Evolutionary conservation across 2,888 invertebrate genomes (phyloP), one percentile per base, ranked within the genome.

Genomic region (Euzetes globulus): DNA sequence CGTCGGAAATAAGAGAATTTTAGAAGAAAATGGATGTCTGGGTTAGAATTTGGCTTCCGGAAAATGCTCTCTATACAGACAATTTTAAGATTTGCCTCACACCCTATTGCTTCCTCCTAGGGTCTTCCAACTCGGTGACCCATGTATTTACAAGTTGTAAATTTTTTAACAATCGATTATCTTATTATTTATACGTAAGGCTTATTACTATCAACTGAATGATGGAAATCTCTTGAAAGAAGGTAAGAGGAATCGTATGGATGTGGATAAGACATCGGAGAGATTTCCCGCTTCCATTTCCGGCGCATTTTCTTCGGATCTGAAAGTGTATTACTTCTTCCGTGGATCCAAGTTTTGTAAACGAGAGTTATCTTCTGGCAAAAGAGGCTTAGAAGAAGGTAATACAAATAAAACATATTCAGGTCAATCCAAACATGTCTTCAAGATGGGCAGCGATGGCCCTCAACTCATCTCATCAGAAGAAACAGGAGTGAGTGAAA

Each of bases 121-220:
- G n/a, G n/a, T n/a, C n/a, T n/a, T n/a, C n/a, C n/a, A n/a, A n/a
- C n/a, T n/a, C n/a, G n/a, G n/a, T n/a, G n/a, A n/a, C n/a, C n/a
- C n/a, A n/a, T 58, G 19, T 11, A 2, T 25, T 58, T 58, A 25
- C n/a, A 11, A 19, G 17, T 22, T 22, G n/a, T 58, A 25, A n/a
- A n/a, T n/a, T n/a, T n/a, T n/a, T n/a, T n/a, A n/a, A n/a, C n/a
- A n/a, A n/a, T n/a, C n/a, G n/a, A n/a, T n/a, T n/a, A n/a, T n/a
- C n/a, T n/a, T n/a, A n/a, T n/a, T n/a, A n/a, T n/a, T 58, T n/a
- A 52, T 6, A 52, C 7, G 7, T 52, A 68, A 68, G 68, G 68
- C 47, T 15, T 70, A 15, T 22, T 41, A 11, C 19, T 70, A 41
- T 17, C 45, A 45, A 19, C 1, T 7, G 17, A 70, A 13, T 1